phyloP scores from a whole-genome alignment of 2,888 invertebrate genomes.

The Pasiphila rectangulata region DNA sequence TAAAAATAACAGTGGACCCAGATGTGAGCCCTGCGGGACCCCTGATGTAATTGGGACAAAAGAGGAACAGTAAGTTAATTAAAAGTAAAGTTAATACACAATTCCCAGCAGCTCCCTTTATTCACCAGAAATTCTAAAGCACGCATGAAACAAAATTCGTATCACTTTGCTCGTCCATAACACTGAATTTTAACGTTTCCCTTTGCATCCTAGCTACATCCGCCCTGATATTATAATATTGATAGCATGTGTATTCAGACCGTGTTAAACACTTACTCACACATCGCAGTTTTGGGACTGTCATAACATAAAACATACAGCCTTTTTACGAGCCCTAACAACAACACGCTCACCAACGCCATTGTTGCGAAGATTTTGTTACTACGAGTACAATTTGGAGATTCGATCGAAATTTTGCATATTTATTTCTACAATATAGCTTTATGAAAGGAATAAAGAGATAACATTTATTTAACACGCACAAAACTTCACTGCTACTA shows the following conservation, averaged over 20 bases:
- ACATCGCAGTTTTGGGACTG: slow-evolving; percentile 12
- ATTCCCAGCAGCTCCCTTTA: too few relatives aligned
- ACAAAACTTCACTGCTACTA: too few relatives aligned
- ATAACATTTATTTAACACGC: not conserved
- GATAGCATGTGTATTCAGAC: slow-evolving; percentile 3
- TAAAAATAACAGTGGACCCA: too few relatives aligned
- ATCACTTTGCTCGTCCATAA: too few relatives aligned
- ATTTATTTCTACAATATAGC: not conserved
- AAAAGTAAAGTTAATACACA: too few relatives aligned
- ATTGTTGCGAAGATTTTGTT: slow-evolving; percentile 21
- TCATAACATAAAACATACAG: slow-evolving; percentile 31
- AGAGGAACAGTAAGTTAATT: too few relatives aligned
- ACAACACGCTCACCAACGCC: slow-evolving; percentile 27
- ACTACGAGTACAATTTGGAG: slow-evolving; percentile 16
- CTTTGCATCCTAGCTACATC: not conserved
- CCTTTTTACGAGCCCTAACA: slow-evolving; percentile 29
- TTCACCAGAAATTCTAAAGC: too few relatives aligned
- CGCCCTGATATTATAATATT: too few relatives aligned
- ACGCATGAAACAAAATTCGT: too few relatives aligned
- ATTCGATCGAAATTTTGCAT: slow-evolving; percentile 8
- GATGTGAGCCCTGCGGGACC: too few relatives aligned
- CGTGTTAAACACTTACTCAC: slow-evolving; percentile 23
- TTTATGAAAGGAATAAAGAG: too few relatives aligned
- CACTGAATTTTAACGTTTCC: not conserved
- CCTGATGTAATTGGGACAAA: too few relatives aligned